Conservation (phyloP, 2,888 invertebrate species). For the Eutolmus rufibarbis region DNA sequence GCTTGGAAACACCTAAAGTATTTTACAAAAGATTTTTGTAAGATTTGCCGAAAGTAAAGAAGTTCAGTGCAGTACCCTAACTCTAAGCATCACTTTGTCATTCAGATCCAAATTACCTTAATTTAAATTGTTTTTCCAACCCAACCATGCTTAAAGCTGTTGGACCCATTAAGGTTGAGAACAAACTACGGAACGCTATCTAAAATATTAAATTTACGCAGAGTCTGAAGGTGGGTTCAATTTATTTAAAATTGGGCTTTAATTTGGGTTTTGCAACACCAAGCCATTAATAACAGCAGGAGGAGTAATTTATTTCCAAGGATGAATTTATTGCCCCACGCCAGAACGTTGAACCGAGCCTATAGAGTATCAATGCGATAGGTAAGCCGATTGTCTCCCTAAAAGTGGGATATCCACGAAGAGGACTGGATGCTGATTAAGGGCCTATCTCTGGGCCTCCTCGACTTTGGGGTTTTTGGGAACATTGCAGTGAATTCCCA, state of each 20-base stretch:
- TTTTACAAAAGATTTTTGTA: neutral
- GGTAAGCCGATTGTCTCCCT: conserved; percentile 6
- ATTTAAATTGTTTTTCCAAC: neutral
- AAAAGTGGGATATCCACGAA: neutral
- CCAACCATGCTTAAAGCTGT: neutral
- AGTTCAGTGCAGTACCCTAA: neutral
- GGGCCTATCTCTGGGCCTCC: neutral
- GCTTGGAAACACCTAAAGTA: neutral
- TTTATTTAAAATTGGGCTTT: neutral
- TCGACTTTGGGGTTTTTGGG: neutral
- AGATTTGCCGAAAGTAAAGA: neutral
- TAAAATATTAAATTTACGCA: neutral
- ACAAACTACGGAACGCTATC: neutral
- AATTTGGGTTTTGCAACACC: neutral
- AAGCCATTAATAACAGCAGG: neutral
- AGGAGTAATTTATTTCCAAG: conserved; percentile 6
- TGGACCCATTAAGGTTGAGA: neutral
- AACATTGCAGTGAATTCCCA: neutral
- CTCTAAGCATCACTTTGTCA: neutral
- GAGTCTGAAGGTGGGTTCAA: neutral
- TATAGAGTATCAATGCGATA: conserved; percentile 17
- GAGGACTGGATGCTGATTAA: conserved; percentile 23
- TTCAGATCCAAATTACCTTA: neutral
- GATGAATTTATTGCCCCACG: conserved; percentile 13
- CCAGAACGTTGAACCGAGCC: neutral